Percentiles rank a stretch among this genome's conserved stretches.
Evolutionary conservation across 2,113 vertebrate species (phyloP).

Genomic region (Dromas ardeola): DNA sequence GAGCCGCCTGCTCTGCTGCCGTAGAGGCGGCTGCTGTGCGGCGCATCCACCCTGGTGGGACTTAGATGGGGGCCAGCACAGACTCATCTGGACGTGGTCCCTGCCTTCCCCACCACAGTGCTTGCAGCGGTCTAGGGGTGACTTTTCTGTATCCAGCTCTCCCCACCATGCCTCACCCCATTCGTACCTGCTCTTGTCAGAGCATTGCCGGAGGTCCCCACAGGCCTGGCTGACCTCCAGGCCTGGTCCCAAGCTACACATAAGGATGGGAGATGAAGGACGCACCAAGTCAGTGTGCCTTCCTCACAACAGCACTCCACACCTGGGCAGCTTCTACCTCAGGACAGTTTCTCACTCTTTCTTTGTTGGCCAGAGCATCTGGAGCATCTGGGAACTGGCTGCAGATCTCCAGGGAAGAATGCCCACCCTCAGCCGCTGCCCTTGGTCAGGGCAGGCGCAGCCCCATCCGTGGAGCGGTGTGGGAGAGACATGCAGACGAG

Average conservation of each 20-base stretch:
- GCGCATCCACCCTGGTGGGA: not conserved
- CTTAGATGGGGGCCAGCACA: not conserved
- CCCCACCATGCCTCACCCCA: not conserved
- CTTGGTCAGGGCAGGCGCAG: not conserved
- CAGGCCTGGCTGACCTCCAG: not conserved
- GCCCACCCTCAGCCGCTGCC: not conserved
- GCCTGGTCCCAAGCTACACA: not conserved
- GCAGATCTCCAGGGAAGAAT: not conserved
- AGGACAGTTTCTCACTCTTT: not conserved
- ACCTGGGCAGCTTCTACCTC: not conserved
- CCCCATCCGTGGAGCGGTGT: accelerated
- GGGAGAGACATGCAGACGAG: not conserved
- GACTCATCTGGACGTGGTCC: not conserved
- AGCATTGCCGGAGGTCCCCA: not conserved
- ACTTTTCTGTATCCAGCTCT: not conserved
- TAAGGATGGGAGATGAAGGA: not conserved
- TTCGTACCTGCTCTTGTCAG: not conserved
- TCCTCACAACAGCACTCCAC: not conserved
- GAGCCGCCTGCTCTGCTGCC: not conserved
- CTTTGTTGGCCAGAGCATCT: not conserved
- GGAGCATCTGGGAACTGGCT: not conserved
- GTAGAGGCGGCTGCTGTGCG: accelerated
- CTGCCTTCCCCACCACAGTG: not conserved
- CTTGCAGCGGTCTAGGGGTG: accelerated
- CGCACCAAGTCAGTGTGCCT: not conserved